phyloP scores from a whole-genome alignment of 2,797 vertebrate species.

The Thripadectes ignobilis region DNA sequence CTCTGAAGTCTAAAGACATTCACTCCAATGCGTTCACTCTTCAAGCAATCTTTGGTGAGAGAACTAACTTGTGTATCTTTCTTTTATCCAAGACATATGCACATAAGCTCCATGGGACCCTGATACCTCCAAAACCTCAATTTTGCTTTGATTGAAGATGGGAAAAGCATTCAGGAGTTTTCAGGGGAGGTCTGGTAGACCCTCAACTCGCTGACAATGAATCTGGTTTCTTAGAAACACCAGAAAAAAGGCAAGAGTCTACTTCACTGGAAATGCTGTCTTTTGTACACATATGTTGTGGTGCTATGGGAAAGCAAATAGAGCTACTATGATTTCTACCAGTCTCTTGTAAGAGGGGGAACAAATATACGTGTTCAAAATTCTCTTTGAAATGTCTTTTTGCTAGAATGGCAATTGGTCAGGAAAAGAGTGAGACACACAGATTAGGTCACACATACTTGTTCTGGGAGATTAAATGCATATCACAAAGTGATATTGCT shows the following conservation, averaged over 20 bases:
- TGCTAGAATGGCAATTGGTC: not conserved
- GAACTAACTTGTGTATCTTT: not conserved
- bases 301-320: not conserved
- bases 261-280: not conserved
- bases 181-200: not conserved
- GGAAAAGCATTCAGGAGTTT: not conserved
- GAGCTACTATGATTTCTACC: not conserved
- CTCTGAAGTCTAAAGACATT: not conserved
- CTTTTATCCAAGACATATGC: not conserved
- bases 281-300: not conserved
- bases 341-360: not conserved
- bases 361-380: not conserved
- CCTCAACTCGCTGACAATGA: not conserved
- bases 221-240: not conserved
- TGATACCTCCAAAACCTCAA: not conserved
- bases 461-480: not conserved
- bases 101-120: not conserved
- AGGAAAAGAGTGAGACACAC: not conserved
- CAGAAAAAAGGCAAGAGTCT: not conserved
- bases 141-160: not conserved
- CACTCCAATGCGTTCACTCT: not conserved
- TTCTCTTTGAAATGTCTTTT: not conserved
- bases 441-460: not conserved
- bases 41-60: not conserved
- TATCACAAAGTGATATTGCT: not conserved